Evolutionary conservation across 1,140 invertebrate species (phyloP), one percentile per base, ranked within the genome.

Genomic region (Lethrus apterus): DNA sequence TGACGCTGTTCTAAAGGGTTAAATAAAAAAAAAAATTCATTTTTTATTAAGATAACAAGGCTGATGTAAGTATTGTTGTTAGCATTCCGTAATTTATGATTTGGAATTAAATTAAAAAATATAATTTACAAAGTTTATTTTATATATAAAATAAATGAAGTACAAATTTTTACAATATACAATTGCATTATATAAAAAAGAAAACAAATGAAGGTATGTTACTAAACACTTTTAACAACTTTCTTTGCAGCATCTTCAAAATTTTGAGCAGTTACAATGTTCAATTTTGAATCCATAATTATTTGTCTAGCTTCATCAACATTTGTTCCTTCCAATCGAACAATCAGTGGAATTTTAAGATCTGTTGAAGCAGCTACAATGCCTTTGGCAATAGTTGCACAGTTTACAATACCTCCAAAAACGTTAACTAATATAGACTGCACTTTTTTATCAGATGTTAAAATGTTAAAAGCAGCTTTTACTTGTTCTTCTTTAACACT

Each of bases 331-430:
- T 96, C 92, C 42, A 99, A 70, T 59, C 96, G 76, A 7, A 98
- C 93, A 50, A 98, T 78, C 10, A 99, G 67, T 0, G 96, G 95
- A 44, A 97, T 79, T 23, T 56, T 52, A 32, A 91, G 81, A 46
- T 79, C 81, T 65, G 83, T 83, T 52, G 83, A 86, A 15, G 95
- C 95, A 8, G 53, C 49, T 1, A 97, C 83, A 54, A 99, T 90
- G 34, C 96, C 96, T 60, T 85, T 90, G 2, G 96, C 95, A 65
- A 99, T 90, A 3, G 85, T 98, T 2, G 83, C 89, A 76, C 96
- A 99, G 70, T 99, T 97, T 0, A 99, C 94, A 64, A 99, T 99
- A 53, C 96, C 96, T 49, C 93, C 96, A 75, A 99, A 99, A 2
- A 99, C 93, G 71, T 99, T 99, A 0, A 99, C 93, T 42, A 99